phyloP scores from a whole-genome alignment of 1,140 invertebrate genomes.

The Pachyrhynchus sulphureomaculatus region DNA sequence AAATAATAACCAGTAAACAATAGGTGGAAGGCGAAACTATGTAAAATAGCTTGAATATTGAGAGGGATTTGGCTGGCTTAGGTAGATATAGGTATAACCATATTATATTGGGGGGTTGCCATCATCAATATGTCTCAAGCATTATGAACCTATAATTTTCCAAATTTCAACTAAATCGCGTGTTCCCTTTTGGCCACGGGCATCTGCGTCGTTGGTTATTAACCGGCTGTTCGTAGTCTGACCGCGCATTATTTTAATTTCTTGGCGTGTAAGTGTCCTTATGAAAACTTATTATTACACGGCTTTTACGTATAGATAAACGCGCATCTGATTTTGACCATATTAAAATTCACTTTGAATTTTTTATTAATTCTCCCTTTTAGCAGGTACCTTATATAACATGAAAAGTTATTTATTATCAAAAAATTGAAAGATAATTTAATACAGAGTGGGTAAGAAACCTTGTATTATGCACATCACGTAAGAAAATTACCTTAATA shows the following conservation, averaged over 20 bases:
- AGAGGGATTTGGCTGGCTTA: constrained; percentile 16
- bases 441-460: background rate
- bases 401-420: background rate
- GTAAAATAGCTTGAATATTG: constrained; percentile 25
- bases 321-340: background rate
- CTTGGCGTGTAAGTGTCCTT: constrained; percentile 31
- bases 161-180: constrained; percentile 34
- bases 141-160: constrained; percentile 34
- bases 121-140: constrained; percentile 32
- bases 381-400: background rate
- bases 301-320: constrained; percentile 12
- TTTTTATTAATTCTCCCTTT: background rate
- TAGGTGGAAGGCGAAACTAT: constrained; percentile 2
- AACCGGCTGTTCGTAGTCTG: constrained; percentile 30
- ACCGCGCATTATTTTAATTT: constrained; percentile 30
- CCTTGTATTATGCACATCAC: background rate
- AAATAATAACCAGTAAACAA: constrained; percentile 9
- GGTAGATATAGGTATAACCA: constrained; percentile 25
- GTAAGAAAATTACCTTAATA: constrained; percentile 1
- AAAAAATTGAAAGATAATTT: constrained; percentile 1
- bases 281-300: constrained; percentile 23
- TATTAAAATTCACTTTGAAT: constrained; percentile 9
- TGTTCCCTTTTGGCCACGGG: constrained; percentile 30
- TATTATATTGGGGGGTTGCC: constrained; percentile 28
- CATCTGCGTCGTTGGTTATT: constrained; percentile 30